Base-by-base conservation (phyloP, 2,888 invertebrate species). In the Stegophylla sp. region DNA sequence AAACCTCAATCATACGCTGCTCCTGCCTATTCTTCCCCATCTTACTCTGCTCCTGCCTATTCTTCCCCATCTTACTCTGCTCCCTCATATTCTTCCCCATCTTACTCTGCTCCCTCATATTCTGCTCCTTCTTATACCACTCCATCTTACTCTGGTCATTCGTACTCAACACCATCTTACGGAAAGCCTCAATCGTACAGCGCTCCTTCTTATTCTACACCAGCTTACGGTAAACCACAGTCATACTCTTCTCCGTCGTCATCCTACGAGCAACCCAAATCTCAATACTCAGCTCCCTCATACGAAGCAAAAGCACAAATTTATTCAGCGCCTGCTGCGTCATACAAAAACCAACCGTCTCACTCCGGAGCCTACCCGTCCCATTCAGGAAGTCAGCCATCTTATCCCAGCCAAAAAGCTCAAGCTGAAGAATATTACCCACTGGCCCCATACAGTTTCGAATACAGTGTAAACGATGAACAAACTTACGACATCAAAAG, bases 401-500 rank as follows among this genome's bases (percentile, higher is more conserved):
- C 67, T 7, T 79, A 79, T 34, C 76, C 76, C 15, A 51, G 56
- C 45, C 66, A 77, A 77, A 59, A 71, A 61, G 15, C 69, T 45
- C 23, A 77, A 12, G 26, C 26, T 12, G 76, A 77, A 59, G 64
- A 71, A 26, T 79, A 63, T 43, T 82, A 77, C 64, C 34, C 79
- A 1, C 82, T 71, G 23, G 48, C 17, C 10, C 79, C 79, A 4
- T 79, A 79, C 51, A 79, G 51, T 17, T 79, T 79, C 15, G 79
- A 79, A 41, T 79, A 79, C 34, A 71, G 82, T 76, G 83, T 83
- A 12, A 82, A 83, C 45, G 83, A 92, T 86, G 90, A 91, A n/a
- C 90, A 91, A 86, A 92, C 92, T 0, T 92, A 92, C 67, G 92
- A 92, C 63, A 92, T 92, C 28, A 89, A 89, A 86, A 92, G 92